A percentile compares a stretch with the other conserved stretches of the same genome.
phyloP scores from a whole-genome alignment of 2,113 vertebrate species.

The Blennius ocellaris region DNA sequence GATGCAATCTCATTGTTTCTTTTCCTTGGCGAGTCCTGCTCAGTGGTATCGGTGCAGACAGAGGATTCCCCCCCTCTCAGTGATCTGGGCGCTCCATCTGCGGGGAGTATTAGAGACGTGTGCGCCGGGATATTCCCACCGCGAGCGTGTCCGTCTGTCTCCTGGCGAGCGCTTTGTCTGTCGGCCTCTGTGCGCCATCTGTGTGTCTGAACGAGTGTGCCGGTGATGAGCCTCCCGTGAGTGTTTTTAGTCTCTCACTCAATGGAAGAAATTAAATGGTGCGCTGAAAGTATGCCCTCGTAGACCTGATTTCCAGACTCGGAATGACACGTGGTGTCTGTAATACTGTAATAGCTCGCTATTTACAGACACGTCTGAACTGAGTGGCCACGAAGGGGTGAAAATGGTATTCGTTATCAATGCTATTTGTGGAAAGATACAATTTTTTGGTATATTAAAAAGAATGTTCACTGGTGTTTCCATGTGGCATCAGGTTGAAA shows the following conservation, averaged over 20 bases:
- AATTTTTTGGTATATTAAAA: too few species aligned
- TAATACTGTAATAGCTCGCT: neutral
- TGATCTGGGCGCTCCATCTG: conserved; percentile 59
- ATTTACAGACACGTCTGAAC: neutral
- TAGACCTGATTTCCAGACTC: conserved; percentile 4
- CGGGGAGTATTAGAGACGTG: conserved; percentile 42
- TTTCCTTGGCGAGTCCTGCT: conserved; percentile 48
- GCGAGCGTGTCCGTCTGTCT: conserved; percentile 33
- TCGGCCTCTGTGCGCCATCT: conserved; percentile 40
- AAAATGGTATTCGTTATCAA: too few species aligned
- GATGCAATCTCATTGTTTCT: conserved; percentile 31
- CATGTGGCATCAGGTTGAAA: too few species aligned
- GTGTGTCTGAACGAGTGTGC: conserved; percentile 26
- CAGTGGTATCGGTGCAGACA: conserved; percentile 22
- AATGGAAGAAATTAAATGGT: conserved; percentile 1
- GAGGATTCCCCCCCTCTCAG: conserved; percentile 67
- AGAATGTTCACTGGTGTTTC: too few species aligned
- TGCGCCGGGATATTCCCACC: conserved; percentile 40
- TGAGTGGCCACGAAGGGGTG: neutral
- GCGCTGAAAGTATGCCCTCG: neutral
- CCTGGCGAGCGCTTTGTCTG: conserved; percentile 32
- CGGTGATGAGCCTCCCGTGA: neutral
- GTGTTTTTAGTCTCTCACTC: conserved; percentile 28
- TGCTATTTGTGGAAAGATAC: too few species aligned
- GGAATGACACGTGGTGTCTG: neutral